phyloP scores from a whole-genome alignment of 2,888 invertebrate genomes.

The Agriopis aurantiaria region DNA sequence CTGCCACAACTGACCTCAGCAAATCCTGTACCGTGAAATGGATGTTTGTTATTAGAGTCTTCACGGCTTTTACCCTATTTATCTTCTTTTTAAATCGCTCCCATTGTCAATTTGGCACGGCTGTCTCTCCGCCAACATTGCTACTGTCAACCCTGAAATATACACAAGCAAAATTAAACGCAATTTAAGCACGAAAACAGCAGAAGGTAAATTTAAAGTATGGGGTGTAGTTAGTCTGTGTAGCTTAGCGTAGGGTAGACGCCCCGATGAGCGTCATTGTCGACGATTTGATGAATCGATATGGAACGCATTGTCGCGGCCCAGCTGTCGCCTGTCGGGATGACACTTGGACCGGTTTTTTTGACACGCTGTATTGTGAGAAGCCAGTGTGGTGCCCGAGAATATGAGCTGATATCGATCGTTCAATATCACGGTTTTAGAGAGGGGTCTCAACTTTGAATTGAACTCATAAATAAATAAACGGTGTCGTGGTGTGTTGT shows the following conservation, averaged over 20 bases:
- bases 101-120: slow-evolving; percentile 79
- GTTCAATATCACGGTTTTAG: slow-evolving; percentile 76
- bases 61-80: slow-evolving; percentile 81
- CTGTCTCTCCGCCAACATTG: slow-evolving; percentile 69
- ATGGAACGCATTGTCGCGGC: slow-evolving; percentile 73
- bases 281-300: slow-evolving; percentile 79
- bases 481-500: slow-evolving; percentile 79
- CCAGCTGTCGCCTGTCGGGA: slow-evolving; percentile 84
- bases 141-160: slow-evolving; percentile 55
- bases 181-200: slow-evolving; percentile 24
- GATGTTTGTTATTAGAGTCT: slow-evolving; percentile 80
- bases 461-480: slow-evolving; percentile 84
- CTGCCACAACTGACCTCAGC: slow-evolving; percentile 66
- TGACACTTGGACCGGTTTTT: slow-evolving; percentile 81
- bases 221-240: slow-evolving; percentile 54
- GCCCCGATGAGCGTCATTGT: slow-evolving; percentile 74
- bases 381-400: slow-evolving; percentile 69
- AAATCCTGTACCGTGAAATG: slow-evolving; percentile 76
- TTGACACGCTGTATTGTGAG: slow-evolving; percentile 76
- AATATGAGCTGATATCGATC: slow-evolving; percentile 84
- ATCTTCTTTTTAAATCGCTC: slow-evolving; percentile 80
- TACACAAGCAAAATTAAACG: slow-evolving; percentile 48
- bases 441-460: slow-evolving; percentile 66
- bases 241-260: slow-evolving; percentile 62
- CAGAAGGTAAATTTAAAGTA: slow-evolving; percentile 49